Conservation (phyloP, 2,797 vertebrate genomes). For the Schizothorax lantsangensis region DNA sequence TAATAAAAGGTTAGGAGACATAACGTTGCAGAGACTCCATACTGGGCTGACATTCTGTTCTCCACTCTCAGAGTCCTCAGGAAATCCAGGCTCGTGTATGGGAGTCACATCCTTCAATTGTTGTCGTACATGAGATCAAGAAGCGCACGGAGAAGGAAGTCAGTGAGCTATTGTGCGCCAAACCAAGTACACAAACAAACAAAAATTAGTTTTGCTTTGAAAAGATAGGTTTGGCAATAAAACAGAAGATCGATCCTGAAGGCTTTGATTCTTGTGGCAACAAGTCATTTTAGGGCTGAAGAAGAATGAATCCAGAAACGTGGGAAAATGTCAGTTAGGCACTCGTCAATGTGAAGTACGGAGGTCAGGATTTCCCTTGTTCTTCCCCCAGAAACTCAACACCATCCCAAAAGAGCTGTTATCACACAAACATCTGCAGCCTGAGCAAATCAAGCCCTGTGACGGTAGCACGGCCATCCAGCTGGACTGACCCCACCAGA, state of each 20-base stretch:
- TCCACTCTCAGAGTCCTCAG: constrained; percentile 37
- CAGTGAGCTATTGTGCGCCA: constrained; percentile 39
- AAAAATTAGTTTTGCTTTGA: background rate
- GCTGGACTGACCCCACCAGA: background rate
- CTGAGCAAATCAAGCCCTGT: constrained; percentile 9
- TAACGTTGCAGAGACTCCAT: background rate
- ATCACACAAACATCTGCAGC: constrained; percentile 40
- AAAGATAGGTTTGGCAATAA: background rate
- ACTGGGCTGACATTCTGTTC: background rate
- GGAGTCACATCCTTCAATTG: constrained; percentile 78
- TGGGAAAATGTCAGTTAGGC: constrained; percentile 28
- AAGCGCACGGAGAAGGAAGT: constrained; percentile 49
- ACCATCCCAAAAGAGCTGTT: constrained; percentile 33
- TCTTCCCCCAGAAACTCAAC: constrained; percentile 36
- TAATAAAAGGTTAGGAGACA: constrained; percentile 4
- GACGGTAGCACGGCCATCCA: background rate
- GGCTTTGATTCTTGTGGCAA: background rate
- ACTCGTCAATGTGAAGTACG: constrained; percentile 13
- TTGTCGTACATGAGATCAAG: constrained; percentile 58
- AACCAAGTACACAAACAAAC: constrained; percentile 51
- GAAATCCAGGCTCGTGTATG: constrained; percentile 49
- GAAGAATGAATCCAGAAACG: background rate
- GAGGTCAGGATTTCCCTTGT: constrained; percentile 59
- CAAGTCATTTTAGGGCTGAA: background rate
- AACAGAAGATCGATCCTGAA: background rate